Evolutionary conservation across 2,797 vertebrate genomes (phyloP), one percentile per base, ranked within the genome.

Genomic region (Dromococcyx pavoninus): DNA sequence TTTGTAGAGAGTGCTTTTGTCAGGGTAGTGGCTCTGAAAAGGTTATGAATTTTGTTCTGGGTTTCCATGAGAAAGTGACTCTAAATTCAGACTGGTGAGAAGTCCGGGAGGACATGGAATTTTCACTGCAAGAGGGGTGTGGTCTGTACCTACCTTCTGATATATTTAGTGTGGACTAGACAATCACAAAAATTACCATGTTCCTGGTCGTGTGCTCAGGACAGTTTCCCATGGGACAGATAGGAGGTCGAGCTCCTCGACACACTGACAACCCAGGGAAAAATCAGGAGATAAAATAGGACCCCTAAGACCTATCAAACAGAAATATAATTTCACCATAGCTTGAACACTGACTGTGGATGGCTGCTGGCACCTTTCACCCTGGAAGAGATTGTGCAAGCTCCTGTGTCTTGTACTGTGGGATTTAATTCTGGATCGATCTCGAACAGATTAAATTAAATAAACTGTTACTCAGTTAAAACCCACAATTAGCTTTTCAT

Each of bases 171-270:
- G 32, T 7, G 10, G 32, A 51, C 41, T 65, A 73, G 30, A 58
- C 30, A 85, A 44, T 37, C 3, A 3, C 32, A 39, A 5, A 54
- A 65, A 66, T 56, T 35, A 5, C 7, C 6, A 3, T 25, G 25
- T 51, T 66, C 4, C 32, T 25, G 25, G 3, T 3, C 2, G 0
- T 6, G 9, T 32, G 11, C 56, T 24, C 19, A 37, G 27, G 39
- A 46, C 18, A 53, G 28, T 51, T 46, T 61, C 46, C 50, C 32
- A 37, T 1, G 2, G 23, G 65, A 67, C 27, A 37, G 35, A 10
- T 10, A 57, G 27, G 4, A n/a, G 17, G 24, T 62, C 37, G 69
- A 62, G 33, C 37, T 73, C 35, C 71, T 65, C 37, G 41, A 67
- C 27, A n/a, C 2, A 5, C 7, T 32, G 50, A 37, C 0, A 4